phyloP scores from a whole-genome alignment of 2,888 invertebrate species.

The Ectemnius continuus region DNA sequence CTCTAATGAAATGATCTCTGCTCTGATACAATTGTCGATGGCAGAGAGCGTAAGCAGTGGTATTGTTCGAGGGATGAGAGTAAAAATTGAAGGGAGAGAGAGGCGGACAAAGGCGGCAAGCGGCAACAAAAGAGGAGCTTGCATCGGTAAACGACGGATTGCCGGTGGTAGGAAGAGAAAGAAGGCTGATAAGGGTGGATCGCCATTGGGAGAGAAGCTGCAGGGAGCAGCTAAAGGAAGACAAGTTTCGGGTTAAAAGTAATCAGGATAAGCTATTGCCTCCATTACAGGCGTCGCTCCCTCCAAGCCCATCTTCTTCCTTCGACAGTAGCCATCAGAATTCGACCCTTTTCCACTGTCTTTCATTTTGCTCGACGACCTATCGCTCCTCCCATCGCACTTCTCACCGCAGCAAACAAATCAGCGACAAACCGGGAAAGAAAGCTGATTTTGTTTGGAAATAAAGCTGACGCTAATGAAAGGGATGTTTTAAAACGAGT shows the following conservation, averaged over 20 bases:
- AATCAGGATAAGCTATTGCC: slow-evolving; percentile 69
- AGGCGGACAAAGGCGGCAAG: slow-evolving; percentile 34
- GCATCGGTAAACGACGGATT: slow-evolving; percentile 39
- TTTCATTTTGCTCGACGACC: slow-evolving; percentile 24
- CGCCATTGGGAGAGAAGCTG: background rate
- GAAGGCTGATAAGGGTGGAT: slow-evolving; percentile 25
- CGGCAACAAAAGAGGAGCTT: slow-evolving; percentile 41
- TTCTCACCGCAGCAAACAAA: too few relatives aligned
- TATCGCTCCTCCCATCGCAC: too few relatives aligned
- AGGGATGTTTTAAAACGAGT: too few relatives aligned
- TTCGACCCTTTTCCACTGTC: slow-evolving; percentile 29
- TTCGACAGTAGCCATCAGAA: slow-evolving; percentile 19
- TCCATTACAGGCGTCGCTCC: slow-evolving; percentile 67
- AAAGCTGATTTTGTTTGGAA: too few relatives aligned
- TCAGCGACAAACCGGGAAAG: slow-evolving; percentile 39
- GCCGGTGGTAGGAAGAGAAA: too few relatives aligned
- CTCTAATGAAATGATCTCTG: background rate
- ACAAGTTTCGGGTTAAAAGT: slow-evolving; percentile 68
- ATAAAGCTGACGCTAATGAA: too few relatives aligned
- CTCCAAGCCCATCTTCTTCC: slow-evolving; percentile 42
- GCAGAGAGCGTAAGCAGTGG: slow-evolving; percentile 13
- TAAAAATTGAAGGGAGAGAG: slow-evolving; percentile 40
- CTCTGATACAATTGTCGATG: slow-evolving; percentile 3
- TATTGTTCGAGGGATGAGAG: slow-evolving; percentile 41
- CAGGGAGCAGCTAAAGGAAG: slow-evolving; percentile 29